A percentile compares a stretch with the other conserved stretches of the same genome.
phyloP scores from a whole-genome alignment of 2,113 vertebrate species.

The Pandion haliaetus region DNA sequence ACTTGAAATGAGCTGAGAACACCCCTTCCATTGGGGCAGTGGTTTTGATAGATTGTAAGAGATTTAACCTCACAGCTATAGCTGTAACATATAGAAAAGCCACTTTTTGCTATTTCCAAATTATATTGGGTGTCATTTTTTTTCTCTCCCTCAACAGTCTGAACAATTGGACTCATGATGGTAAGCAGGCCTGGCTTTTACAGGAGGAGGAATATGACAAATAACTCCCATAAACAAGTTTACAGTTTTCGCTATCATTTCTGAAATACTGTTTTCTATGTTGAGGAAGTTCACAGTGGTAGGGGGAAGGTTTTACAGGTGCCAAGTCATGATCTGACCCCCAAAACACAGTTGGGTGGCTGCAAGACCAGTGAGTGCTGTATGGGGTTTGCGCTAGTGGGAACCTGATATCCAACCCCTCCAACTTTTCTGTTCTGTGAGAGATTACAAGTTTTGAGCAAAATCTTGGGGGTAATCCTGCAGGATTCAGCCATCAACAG shows the following conservation, averaged over 20 bases:
- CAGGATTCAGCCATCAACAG: conserved; percentile 40
- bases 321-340: not conserved
- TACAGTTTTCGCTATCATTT: conserved; percentile 10
- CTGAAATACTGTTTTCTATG: not conserved
- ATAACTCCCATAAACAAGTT: not conserved
- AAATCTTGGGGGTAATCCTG: conserved; percentile 22
- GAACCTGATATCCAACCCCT: not conserved
- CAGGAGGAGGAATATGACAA: conserved; percentile 25
- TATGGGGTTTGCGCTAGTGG: not conserved
- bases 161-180: conserved; percentile 5
- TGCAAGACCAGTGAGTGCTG: not conserved
- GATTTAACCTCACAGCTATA: conserved; percentile 1
- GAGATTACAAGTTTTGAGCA: conserved; percentile 33
- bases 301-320: not conserved
- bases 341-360: not conserved
- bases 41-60: not conserved
- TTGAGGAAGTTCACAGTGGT: not conserved
- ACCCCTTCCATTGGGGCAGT: not conserved
- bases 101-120: conserved; percentile 5
- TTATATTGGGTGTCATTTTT: not conserved
- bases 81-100: conserved; percentile 2
- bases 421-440: not conserved
- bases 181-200: conserved; percentile 4
- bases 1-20: not conserved
- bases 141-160: conserved; percentile 1